Conservation (phyloP, 1,140 invertebrate species). For the Frieseomelitta varia region DNA sequence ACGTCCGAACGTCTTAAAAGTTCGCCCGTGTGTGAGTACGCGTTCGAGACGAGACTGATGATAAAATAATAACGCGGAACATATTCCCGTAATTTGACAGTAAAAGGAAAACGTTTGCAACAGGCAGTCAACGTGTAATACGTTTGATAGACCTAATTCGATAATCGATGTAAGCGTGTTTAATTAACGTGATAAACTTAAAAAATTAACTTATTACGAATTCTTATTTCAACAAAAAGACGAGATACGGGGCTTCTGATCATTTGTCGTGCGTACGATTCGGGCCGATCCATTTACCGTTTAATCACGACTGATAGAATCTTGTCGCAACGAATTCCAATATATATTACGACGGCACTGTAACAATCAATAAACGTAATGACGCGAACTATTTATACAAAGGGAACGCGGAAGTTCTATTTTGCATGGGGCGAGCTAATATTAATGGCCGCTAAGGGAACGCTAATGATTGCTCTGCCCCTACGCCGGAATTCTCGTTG, state of each 20-base stretch:
- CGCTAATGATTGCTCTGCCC: slow-evolving; percentile 41
- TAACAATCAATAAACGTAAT: slow-evolving; percentile 40
- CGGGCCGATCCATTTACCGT: slow-evolving; percentile 11
- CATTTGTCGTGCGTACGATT: slow-evolving; percentile 16
- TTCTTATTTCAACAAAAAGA: background rate
- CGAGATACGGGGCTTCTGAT: background rate
- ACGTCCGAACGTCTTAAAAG: background rate
- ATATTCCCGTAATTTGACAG: background rate
- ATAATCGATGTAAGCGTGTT: background rate
- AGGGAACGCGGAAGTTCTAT: slow-evolving; percentile 36
- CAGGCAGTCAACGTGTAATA: background rate
- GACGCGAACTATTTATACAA: slow-evolving; percentile 40
- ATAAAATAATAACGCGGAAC: background rate
- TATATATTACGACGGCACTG: slow-evolving; percentile 2
- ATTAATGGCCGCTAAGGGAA: slow-evolving; percentile 26
- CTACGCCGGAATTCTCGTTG: slow-evolving; percentile 39
- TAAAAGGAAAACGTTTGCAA: no score
- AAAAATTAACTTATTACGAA: background rate
- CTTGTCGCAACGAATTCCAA: slow-evolving; percentile 35
- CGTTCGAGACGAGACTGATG: background rate
- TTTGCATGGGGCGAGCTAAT: slow-evolving; percentile 33
- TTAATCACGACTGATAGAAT: slow-evolving; percentile 44
- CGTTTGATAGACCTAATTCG: background rate
- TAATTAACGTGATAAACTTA: background rate
- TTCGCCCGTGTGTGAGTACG: background rate